Evolutionary conservation across 2,888 invertebrate genomes (phyloP).

Genomic region (Nowickia ferox): DNA sequence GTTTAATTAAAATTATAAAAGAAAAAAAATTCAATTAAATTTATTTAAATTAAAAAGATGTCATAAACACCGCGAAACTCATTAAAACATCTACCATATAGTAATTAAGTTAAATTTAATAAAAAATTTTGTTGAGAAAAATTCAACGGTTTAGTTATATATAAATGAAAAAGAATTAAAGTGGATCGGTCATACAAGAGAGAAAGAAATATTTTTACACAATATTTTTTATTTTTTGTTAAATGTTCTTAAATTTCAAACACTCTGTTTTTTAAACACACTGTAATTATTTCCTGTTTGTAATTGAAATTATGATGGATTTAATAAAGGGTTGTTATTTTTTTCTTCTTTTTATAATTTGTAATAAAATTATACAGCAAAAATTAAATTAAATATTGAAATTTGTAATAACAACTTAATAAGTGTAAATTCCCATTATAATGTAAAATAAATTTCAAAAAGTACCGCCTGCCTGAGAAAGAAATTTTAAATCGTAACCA

Average conservation of each 20-base stretch:
- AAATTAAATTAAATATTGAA: constrained; percentile 29
- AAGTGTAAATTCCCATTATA: constrained; percentile 41
- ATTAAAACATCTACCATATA: too few relatives aligned
- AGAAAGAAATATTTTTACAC: too few relatives aligned
- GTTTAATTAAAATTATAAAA: too few relatives aligned
- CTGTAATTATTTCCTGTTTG: constrained; percentile 55
- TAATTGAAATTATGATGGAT: constrained; percentile 62
- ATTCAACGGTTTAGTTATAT: too few relatives aligned
- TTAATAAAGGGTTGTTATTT: constrained; percentile 56
- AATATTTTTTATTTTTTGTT: too few relatives aligned
- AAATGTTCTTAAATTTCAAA: not conserved
- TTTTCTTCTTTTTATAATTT: constrained; percentile 19
- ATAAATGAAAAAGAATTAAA: too few relatives aligned
- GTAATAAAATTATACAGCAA: constrained; percentile 47
- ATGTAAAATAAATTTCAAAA: constrained; percentile 17
- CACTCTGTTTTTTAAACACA: constrained; percentile 34
- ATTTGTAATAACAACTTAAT: constrained; percentile 65
- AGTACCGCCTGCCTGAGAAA: constrained; percentile 33
- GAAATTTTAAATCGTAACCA: constrained; percentile 2
- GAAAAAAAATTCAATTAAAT: too few relatives aligned
- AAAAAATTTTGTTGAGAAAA: too few relatives aligned
- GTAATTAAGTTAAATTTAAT: too few relatives aligned
- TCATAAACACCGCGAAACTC: too few relatives aligned
- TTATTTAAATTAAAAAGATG: too few relatives aligned
- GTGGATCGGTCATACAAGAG: too few relatives aligned